phyloP scores from a whole-genome alignment of 2,888 invertebrate species.

The Linyphia triangularis region DNA sequence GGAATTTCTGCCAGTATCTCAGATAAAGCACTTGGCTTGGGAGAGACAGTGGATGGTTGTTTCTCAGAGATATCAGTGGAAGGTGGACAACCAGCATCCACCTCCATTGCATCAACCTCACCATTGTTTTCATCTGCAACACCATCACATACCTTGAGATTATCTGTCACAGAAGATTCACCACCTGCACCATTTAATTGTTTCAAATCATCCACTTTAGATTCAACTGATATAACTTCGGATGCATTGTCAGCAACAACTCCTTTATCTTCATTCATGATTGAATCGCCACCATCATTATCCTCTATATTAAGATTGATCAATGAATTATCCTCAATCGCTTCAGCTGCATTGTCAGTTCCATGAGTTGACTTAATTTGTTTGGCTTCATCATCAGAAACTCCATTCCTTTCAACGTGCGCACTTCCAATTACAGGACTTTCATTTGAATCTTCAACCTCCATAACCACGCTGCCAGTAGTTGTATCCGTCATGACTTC shows the following conservation, averaged over 20 bases:
- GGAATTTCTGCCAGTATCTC: not conserved
- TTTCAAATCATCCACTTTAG: too few relatives aligned
- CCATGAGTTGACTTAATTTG: not conserved
- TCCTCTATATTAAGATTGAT: constrained; percentile 11
- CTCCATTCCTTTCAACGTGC: constrained; percentile 6
- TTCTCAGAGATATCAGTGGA: constrained; percentile 5
- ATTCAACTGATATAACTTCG: not conserved
- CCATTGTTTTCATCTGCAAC: not conserved
- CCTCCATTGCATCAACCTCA: not conserved
- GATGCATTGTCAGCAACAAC: not conserved
- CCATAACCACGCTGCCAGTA: not conserved
- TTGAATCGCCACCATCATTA: constrained; percentile 1
- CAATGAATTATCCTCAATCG: not conserved
- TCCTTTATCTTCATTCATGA: not conserved
- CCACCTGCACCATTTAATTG: not conserved
- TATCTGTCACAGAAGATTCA: not conserved
- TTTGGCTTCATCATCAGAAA: not conserved
- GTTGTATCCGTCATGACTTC: constrained; percentile 22
- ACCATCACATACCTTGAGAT: not conserved
- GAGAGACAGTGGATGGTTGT: not conserved
- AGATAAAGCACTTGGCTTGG: not conserved
- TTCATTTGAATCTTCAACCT: not conserved
- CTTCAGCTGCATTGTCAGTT: not conserved
- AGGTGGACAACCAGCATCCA: not conserved
- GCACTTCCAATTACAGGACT: not conserved